Percentiles rank a stretch among this genome's conserved stretches.
Evolutionary conservation across 2,888 invertebrate genomes (phyloP).

Genomic region (Dolomedes plantarius): DNA sequence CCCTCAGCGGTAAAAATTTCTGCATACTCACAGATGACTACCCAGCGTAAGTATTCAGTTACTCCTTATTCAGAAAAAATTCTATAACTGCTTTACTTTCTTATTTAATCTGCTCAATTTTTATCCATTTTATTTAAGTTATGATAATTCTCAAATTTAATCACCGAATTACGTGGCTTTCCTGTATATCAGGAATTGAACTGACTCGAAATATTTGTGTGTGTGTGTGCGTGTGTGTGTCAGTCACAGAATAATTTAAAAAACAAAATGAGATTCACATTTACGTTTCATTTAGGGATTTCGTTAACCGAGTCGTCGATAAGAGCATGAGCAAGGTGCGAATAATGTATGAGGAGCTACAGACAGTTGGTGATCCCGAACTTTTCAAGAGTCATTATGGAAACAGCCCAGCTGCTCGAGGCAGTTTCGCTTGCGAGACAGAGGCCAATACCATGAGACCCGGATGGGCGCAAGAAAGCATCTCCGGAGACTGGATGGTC

Average conservation of each 20-base stretch:
- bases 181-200: no score
- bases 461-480: conserved; percentile 74
- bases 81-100: no score
- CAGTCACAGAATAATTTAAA: no score
- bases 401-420: conserved; percentile 71
- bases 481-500: conserved; percentile 82
- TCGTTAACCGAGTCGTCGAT: conserved; percentile 72
- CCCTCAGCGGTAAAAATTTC: conserved; percentile 72
- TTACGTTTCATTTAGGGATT: conserved; percentile 63
- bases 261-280: no score
- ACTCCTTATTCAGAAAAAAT: no score
- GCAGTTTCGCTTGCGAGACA: conserved; percentile 73
- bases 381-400: conserved; percentile 72
- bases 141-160: no score
- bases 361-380: conserved; percentile 73
- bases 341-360: conserved; percentile 73
- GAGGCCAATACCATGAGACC: conserved; percentile 71
- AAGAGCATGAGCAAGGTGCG: conserved; percentile 71
- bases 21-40: conserved; percentile 73
- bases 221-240: no score
- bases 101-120: no score
- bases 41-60: conserved; percentile 71
- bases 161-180: no score
- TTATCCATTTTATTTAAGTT: no score
- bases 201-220: no score